These are phyloP conservation scores for Achroia grisella DNA, from an alignment of 1,140 invertebrate genomes.

Conservation along the genomic window DNA sequence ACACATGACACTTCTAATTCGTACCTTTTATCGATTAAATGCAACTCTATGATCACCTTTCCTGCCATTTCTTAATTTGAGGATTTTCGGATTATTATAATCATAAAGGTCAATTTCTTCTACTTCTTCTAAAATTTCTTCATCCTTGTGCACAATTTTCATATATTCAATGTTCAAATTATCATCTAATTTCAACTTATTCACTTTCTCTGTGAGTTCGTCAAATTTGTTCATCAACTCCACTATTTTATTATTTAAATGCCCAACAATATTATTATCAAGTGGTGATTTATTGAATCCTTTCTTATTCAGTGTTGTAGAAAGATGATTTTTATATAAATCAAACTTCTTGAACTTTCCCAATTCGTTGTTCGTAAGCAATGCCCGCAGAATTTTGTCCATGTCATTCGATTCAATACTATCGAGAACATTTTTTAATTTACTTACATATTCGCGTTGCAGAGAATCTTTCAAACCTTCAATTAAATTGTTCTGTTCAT, in stretches of 20 bases:
- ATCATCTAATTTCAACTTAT: background rate
- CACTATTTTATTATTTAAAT: background rate
- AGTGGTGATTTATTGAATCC: background rate
- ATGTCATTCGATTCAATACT: slow-evolving; percentile 31
- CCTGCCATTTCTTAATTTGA: background rate
- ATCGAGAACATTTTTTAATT: slow-evolving; percentile 33
- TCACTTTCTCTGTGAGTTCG: background rate
- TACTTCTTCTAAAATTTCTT: background rate
- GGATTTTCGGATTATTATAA: background rate
- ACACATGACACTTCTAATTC: too few species aligned
- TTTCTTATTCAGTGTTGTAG: background rate
- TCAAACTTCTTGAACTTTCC: slow-evolving; percentile 32
- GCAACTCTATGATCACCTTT: too few species aligned
- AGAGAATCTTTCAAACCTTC: slow-evolving; percentile 24
- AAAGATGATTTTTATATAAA: background rate
- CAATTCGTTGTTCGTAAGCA: slow-evolving; percentile 33
- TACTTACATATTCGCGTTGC: slow-evolving; percentile 29
- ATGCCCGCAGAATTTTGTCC: slow-evolving; percentile 21
- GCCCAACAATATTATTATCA: background rate
- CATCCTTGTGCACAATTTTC: background rate
- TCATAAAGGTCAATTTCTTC: background rate
- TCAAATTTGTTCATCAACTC: background rate
- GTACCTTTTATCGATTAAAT: too few species aligned
- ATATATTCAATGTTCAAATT: background rate
- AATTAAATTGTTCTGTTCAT: slow-evolving; percentile 58